phyloP scores from a whole-genome alignment of 1,140 invertebrate species.

The Sminthurides bifidus region DNA sequence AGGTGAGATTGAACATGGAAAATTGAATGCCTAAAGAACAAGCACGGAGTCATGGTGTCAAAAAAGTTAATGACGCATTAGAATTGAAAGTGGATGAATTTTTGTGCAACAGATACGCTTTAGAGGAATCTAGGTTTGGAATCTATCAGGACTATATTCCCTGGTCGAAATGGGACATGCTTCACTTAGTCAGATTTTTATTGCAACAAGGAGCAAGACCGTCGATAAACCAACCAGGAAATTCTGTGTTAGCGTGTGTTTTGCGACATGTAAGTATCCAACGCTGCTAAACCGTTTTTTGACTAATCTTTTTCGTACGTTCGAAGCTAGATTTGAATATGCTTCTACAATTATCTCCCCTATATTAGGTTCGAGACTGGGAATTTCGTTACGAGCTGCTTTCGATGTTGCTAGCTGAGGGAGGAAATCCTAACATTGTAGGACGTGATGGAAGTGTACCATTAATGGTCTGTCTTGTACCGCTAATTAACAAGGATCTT shows the following conservation, averaged over 20 bases:
- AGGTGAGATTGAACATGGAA: too few species aligned
- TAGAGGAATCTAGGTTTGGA: slow-evolving; percentile 56
- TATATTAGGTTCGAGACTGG: slow-evolving; percentile 46
- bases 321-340: neutral
- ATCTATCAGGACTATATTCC: slow-evolving; percentile 38
- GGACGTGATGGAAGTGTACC: slow-evolving; percentile 54
- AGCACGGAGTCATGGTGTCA: too few species aligned
- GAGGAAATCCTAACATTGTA: slow-evolving; percentile 50
- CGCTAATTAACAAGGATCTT: slow-evolving; percentile 61
- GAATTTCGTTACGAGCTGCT: slow-evolving; percentile 60
- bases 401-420: slow-evolving; percentile 55
- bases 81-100: too few species aligned
- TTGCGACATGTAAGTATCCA: slow-evolving; percentile 46
- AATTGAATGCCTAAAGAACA: too few species aligned
- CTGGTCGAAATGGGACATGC: slow-evolving; percentile 42
- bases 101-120: slow-evolving; percentile 43
- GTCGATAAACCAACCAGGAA: slow-evolving; percentile 56
- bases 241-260: slow-evolving; percentile 57
- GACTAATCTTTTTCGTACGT: neutral
- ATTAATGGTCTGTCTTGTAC: slow-evolving; percentile 59
- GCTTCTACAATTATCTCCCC: neutral
- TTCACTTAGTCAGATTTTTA: slow-evolving; percentile 51
- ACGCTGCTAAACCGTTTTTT: neutral
- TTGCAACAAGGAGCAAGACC: slow-evolving; percentile 52
- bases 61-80: too few species aligned